Base-by-base conservation (phyloP, 2,888 invertebrate genomes). In the Nasonovia ribisnigri region DNA sequence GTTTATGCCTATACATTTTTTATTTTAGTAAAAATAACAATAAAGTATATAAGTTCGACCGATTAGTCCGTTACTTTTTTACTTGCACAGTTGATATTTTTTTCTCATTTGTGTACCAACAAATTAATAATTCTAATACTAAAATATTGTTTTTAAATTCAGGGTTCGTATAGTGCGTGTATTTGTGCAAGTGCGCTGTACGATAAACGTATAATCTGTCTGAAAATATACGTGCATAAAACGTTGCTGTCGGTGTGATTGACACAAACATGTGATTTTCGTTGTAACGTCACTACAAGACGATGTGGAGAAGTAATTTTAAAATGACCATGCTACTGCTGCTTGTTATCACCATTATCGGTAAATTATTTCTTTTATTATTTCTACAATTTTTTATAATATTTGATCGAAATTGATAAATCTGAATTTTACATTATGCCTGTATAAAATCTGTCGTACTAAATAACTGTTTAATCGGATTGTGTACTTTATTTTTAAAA, bases 201-300 rank as follows among this genome's bases (percentile, higher is more conserved):
- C 51, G 84, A 10, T 57, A 13, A 54, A 91, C 57, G 46, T 57
- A 67, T 51, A 60, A 60, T 84, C n/a, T 84, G n/a, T 48, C 36
- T 20, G 20, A 48, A 88, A 92, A 87, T 48, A 87, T 29, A 87
- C 42, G 60, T 48, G 4, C 46, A 46, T 48, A 46, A 91, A 60
- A 91, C 92, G 87, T n/a, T 20, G 51, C 10, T 20, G 42, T 42
- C 88, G 42, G 92, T 42, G 92, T 77, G 90, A 86, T 90, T 43
- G 60, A 93, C 86, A 51, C 86, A 67, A 93, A 93, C 87, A 93
- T 93, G 93, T 93, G 86, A 93, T 93, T 77, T 57, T 57, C 26
- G 57, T 57, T 57, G 26, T 67, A 87, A 60, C 51, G 84, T 86
- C 51, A 48, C 46, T n/a, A 42, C 87, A 36, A 51, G 67, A 90